Conservation (phyloP, 2,113 vertebrate genomes). For the Puntigrus tetrazona region DNA sequence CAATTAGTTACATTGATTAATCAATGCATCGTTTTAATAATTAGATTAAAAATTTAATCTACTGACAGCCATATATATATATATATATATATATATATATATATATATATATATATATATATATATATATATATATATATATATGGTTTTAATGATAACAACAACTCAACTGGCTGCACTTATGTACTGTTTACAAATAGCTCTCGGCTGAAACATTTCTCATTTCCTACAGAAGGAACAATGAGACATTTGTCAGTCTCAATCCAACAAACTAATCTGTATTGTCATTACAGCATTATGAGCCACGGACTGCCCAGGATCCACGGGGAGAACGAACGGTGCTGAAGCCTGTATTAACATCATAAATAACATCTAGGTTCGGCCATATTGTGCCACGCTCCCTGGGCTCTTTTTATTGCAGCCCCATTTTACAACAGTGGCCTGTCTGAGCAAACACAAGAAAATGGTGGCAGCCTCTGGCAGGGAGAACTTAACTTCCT, state of each 20-base stretch:
- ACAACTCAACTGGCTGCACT: not conserved
- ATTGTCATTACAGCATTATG: constrained; percentile 43
- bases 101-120: no score
- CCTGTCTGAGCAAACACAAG: constrained; percentile 14
- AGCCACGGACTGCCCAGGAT: constrained; percentile 16
- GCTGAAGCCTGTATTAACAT: constrained; percentile 51
- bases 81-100: no score
- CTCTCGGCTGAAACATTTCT: not conserved
- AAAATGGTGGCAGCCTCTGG: constrained; percentile 24
- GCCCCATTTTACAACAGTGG: constrained; percentile 10
- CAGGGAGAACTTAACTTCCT: not conserved
- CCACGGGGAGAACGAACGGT: constrained; percentile 20
- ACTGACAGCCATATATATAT: no score
- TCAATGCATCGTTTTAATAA: no score
- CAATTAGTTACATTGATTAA: no score
- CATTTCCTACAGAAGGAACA: constrained; percentile 19
- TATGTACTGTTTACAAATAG: not conserved
- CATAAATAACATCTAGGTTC: constrained; percentile 56
- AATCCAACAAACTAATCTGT: constrained; percentile 36
- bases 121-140: no score
- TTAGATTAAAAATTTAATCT: no score
- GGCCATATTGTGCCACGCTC: constrained; percentile 48
- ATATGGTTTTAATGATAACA: not conserved
- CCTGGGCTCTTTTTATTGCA: constrained; percentile 38
- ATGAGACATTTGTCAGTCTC: constrained; percentile 13